phyloP scores from a whole-genome alignment of 2,113 vertebrate species.

The Parus major region DNA sequence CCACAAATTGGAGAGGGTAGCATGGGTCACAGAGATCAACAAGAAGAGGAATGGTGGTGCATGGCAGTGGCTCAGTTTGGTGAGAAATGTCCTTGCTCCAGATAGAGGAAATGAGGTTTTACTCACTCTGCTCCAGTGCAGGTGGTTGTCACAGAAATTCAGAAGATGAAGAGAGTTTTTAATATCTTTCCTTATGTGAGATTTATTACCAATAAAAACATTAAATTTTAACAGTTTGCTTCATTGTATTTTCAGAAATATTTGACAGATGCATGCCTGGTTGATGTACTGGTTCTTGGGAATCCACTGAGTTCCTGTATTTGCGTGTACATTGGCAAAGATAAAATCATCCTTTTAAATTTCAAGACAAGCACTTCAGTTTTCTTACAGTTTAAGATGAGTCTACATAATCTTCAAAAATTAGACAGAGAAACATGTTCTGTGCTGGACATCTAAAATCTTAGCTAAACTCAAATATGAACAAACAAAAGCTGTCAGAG shows the following conservation, averaged over 20 bases:
- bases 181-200: neutral
- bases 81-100: neutral
- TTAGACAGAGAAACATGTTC: neutral
- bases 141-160: neutral
- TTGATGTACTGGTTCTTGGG: neutral
- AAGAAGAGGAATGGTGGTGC: neutral
- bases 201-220: constrained; percentile 19
- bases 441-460: neutral
- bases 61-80: neutral
- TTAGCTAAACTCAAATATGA: neutral
- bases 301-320: neutral
- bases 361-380: neutral
- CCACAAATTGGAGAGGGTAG: neutral
- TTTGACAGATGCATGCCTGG: neutral
- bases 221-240: constrained; percentile 8
- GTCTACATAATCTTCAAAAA: neutral
- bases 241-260: constrained; percentile 32
- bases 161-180: neutral
- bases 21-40: neutral
- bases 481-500: neutral
- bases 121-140: neutral
- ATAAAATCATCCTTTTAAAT: constrained; percentile 6
- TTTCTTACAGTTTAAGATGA: neutral
- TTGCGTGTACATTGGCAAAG: neutral
- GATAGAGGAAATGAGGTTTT: neutral